Percentiles rank a stretch among this genome's conserved stretches.
phyloP scores from a whole-genome alignment of 2,888 invertebrate species.

The Lissocephala sabroskyi region DNA sequence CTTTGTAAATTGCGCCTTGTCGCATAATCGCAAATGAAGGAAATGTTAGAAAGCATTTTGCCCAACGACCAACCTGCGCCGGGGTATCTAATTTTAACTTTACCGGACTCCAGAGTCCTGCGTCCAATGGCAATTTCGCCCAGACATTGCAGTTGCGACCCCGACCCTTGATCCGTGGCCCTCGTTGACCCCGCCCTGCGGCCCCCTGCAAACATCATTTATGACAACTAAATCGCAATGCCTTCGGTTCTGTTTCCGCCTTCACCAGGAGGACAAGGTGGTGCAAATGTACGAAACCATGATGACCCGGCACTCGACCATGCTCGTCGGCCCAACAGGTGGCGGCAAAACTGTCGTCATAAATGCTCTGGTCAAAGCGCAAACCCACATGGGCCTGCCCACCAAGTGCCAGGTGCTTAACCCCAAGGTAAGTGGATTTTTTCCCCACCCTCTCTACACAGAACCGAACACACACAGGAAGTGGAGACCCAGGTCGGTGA shows the following conservation, averaged over 20 bases:
- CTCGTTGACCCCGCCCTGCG: too few relatives aligned
- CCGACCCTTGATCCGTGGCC: slow-evolving; percentile 2
- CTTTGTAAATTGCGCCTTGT: slow-evolving; percentile 61
- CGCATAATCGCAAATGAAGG: slow-evolving; percentile 53
- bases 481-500: slow-evolving; percentile 7
- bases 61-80: slow-evolving; percentile 7
- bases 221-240: slow-evolving; percentile 56
- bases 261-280: slow-evolving; percentile 84
- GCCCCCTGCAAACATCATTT: slow-evolving; percentile 46
- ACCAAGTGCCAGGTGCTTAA: slow-evolving; percentile 88
- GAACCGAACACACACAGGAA: background rate
- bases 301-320: slow-evolving; percentile 93
- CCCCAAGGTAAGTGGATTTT: slow-evolving; percentile 78
- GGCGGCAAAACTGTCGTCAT: slow-evolving; percentile 93
- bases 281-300: slow-evolving; percentile 94
- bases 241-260: slow-evolving; percentile 10
- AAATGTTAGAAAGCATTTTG: slow-evolving; percentile 57
- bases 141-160: slow-evolving; percentile 49
- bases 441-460: background rate
- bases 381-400: slow-evolving; percentile 81
- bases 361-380: slow-evolving; percentile 83
- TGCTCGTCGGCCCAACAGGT: slow-evolving; percentile 94
- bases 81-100: slow-evolving; percentile 52
- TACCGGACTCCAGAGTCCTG: slow-evolving; percentile 21
- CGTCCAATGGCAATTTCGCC: slow-evolving; percentile 41